Evolutionary conservation across 2,888 invertebrate species (phyloP), one percentile per base, ranked within the genome.

Genomic region (Atrina japonica): DNA sequence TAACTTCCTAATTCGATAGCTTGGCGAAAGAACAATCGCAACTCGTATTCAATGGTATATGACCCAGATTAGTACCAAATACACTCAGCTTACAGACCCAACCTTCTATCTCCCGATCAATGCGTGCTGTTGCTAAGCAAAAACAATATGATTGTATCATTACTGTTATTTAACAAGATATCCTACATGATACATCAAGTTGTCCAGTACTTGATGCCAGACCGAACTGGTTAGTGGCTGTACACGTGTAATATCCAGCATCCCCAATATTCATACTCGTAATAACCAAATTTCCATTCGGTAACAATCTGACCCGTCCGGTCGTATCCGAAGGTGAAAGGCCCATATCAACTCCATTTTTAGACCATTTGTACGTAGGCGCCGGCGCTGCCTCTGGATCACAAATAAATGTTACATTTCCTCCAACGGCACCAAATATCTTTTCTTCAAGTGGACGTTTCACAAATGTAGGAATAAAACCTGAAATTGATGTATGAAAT

Each of bases 331-430:
- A 72, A 14, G 73, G 75, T 29, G 23, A 55, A 30, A 80, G 69
- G 45, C 76, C 75, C 25, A 83, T 45, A 11, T 77, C 70, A 1
- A 43, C 56, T 3, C 75, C 75, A 69, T 85, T 76, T 61, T 81
- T 80, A 29, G 59, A 56, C 84, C 84, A 84, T 7, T 71, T 66
- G 52, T 73, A 78, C 14, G 73, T 75, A 0, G 82, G 83, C 55
- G 59, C 70, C 0, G 98, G 98, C 0, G 98, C 97, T 16, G 97
- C 97, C 91, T 98, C 98, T 0, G 98, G 98, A 88, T 95, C 94
- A 88, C 98, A 98, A 65, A 94, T 93, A 64, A 98, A 94, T 0
- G 97, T 97, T 0, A 96, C 95, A 89, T 97, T 97, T 16, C 97
- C 96, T 77, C 95, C 95, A 89, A 96, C 95, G 1, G 96, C 96